Percentiles rank a stretch among this genome's conserved stretches.
Conservation (phyloP, 2,888 invertebrate genomes). For the Corythucha ciliata region DNA sequence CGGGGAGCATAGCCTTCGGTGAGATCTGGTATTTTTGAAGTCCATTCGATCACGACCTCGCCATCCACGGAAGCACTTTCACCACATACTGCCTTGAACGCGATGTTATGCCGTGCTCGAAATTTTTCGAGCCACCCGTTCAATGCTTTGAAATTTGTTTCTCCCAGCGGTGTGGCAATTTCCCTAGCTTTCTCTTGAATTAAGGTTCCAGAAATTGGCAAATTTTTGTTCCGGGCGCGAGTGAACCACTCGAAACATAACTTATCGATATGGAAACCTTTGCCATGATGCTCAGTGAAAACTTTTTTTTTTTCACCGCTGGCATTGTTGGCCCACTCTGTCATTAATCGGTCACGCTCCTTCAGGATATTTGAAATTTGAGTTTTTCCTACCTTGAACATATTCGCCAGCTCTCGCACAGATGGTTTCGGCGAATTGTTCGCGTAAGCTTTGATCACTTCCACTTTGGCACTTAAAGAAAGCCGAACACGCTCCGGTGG, state of each 20-base stretch:
- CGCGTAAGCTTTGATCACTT: too few relatives aligned
- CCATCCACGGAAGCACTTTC: conserved; percentile 1
- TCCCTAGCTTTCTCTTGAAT: conserved; percentile 7
- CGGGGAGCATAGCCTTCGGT: not conserved
- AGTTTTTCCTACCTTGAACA: conserved; percentile 1
- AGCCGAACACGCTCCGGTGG: too few relatives aligned
- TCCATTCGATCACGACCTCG: not conserved
- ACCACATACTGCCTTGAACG: conserved; percentile 7
- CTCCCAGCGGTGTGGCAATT: conserved; percentile 1
- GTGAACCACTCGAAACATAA: conserved; percentile 2
- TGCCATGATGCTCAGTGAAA: too few relatives aligned
- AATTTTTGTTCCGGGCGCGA: not conserved
- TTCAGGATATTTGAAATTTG: not conserved
- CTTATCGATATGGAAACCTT: conserved; percentile 19
- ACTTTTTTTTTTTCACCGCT: not conserved
- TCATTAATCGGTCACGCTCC: not conserved
- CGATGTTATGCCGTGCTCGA: conserved; percentile 2
- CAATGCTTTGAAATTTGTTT: conserved; percentile 8
- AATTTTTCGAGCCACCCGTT: conserved; percentile 22
- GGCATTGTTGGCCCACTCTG: not conserved
- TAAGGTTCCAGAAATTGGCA: conserved; percentile 13
- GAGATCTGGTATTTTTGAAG: not conserved
- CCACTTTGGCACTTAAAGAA: too few relatives aligned
- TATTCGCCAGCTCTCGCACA: conserved; percentile 1
- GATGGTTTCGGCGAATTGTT: too few relatives aligned